A percentile compares a stretch with the other conserved stretches of the same genome.
These are phyloP conservation scores for Sarcophaga rosellei DNA, from an alignment of 2,888 invertebrate genomes.

Conservation along the genomic window DNA sequence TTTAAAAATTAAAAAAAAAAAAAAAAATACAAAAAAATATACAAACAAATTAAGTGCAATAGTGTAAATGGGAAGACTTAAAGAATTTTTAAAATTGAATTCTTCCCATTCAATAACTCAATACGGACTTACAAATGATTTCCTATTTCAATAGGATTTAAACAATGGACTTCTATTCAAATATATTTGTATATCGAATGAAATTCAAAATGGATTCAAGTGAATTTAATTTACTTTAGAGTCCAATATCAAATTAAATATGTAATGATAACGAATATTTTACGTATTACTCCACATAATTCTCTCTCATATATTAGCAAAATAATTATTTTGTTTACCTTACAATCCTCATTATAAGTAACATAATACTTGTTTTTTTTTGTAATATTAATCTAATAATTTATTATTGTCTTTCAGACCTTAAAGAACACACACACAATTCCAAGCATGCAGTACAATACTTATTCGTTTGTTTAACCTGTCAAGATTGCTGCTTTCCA, in stretches of 20 bases:
- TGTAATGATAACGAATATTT: not conserved
- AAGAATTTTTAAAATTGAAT: not conserved
- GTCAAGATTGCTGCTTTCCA: conserved; percentile 51
- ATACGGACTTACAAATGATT: conserved; percentile 38
- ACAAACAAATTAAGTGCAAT: conserved; percentile 55
- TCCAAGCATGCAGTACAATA: conserved; percentile 49
- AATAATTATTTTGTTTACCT: conserved; percentile 31
- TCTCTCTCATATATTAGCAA: conserved; percentile 26
- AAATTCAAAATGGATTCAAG: conserved; percentile 33
- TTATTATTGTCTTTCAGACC: conserved; percentile 67
- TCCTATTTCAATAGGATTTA: conserved; percentile 17
- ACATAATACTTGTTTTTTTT: conserved; percentile 40
- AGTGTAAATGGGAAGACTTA: conserved; percentile 35
- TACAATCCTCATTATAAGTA: conserved; percentile 33
- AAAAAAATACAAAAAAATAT: not conserved
- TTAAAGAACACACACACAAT: conserved; percentile 41
- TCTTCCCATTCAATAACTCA: conserved; percentile 26
- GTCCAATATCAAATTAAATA: not conserved
- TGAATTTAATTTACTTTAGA: conserved; percentile 32
- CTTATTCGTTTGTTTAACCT: conserved; percentile 39
- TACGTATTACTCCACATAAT: not conserved
- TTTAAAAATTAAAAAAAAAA: not conserved
- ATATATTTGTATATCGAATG: conserved; percentile 25
- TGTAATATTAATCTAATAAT: conserved; percentile 58
- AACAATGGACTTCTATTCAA: conserved; percentile 20